Percentiles rank a stretch among this genome's conserved stretches.
These are phyloP conservation scores for Delichon dasypus DNA, from an alignment of 2,797 vertebrate species.

Conservation along the genomic window DNA sequence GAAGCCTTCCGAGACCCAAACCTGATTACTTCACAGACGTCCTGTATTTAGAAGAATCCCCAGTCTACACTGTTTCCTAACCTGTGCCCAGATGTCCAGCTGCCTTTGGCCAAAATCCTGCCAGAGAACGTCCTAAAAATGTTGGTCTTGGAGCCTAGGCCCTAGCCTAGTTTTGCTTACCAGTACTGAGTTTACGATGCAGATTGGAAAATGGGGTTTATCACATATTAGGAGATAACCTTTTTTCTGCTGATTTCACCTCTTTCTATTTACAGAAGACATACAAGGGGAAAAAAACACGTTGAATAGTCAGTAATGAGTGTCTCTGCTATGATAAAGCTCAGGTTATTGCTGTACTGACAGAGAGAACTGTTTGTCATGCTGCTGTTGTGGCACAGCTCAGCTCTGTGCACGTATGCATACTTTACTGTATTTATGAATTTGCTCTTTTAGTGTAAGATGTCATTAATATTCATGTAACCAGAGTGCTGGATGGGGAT, in stretches of 20 bases:
- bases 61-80: not conserved
- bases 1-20: not conserved
- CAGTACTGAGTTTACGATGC: fast-evolving
- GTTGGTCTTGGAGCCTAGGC: not conserved
- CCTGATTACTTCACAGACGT: not conserved
- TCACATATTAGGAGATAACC: not conserved
- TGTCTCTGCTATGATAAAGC: not conserved
- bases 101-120: not conserved
- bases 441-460: not conserved
- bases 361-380: not conserved
- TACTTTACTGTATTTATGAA: not conserved
- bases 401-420: not conserved
- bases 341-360: not conserved
- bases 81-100: not conserved
- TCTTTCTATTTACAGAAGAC: not conserved
- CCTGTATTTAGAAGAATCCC: not conserved
- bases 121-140: not conserved
- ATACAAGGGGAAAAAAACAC: not conserved
- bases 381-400: not conserved
- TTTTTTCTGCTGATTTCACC: not conserved
- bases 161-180: not conserved
- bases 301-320: not conserved
- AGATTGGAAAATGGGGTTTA: not conserved
- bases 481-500: not conserved
- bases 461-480: not conserved